phyloP scores from a whole-genome alignment of 2,888 invertebrate species.

The Chloroclysta siterata region DNA sequence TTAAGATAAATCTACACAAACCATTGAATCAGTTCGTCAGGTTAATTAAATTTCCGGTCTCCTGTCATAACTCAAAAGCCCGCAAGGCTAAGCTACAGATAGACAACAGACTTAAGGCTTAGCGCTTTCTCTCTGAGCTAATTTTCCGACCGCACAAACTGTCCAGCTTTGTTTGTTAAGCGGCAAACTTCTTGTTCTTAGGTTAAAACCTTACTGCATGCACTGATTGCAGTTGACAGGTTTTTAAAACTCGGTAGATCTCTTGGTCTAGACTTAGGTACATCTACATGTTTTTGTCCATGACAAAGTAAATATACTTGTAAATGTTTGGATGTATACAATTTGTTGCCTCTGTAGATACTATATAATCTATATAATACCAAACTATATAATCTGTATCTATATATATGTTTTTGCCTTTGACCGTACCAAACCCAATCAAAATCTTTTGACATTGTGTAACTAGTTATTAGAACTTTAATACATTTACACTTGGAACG shows the following conservation, averaged over 20 bases:
- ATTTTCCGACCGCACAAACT: slow-evolving; percentile 34
- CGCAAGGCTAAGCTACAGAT: slow-evolving; percentile 35
- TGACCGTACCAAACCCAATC: too few relatives aligned
- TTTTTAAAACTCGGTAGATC: too few relatives aligned
- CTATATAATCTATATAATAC: too few relatives aligned
- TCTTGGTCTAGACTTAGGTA: too few relatives aligned
- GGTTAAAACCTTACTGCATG: background rate
- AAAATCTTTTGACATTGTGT: too few relatives aligned
- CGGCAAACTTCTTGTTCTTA: slow-evolving; percentile 40
- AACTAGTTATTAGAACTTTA: too few relatives aligned
- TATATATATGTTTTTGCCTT: too few relatives aligned
- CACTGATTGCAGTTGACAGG: background rate
- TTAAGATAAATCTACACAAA: slow-evolving; percentile 14
- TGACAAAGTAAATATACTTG: background rate
- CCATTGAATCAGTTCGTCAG: slow-evolving; percentile 23
- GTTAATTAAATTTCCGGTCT: slow-evolving; percentile 38
- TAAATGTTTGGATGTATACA: too few relatives aligned
- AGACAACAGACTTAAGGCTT: slow-evolving; percentile 34
- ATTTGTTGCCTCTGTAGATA: too few relatives aligned
- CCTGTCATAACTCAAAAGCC: slow-evolving; percentile 33
- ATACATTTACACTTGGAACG: too few relatives aligned
- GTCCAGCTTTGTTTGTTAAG: slow-evolving; percentile 52
- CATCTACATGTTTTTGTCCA: too few relatives aligned
- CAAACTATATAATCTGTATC: too few relatives aligned
- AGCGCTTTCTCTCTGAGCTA: slow-evolving; percentile 37